Evolutionary conservation across 2,113 vertebrate genomes (phyloP).

Genomic region (Notarius lentiginosus): DNA sequence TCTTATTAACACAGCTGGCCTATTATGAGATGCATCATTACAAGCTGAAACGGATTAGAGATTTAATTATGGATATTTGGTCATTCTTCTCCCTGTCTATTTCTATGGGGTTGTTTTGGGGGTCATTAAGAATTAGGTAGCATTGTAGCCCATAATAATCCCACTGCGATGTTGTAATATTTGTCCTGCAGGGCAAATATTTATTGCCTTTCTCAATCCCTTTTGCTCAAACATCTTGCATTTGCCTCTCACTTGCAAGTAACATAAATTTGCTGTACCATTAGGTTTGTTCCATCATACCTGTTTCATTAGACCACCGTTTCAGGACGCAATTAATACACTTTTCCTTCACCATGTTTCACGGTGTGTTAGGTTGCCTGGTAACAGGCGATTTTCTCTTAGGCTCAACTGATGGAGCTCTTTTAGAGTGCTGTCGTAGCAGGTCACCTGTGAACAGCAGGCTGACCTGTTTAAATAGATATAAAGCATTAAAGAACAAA

Average conservation of each 20-base stretch:
- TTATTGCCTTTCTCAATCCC: not conserved
- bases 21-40: conserved; percentile 40
- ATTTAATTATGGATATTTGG: conserved; percentile 39
- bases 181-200: not conserved
- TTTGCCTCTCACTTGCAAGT: not conserved
- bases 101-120: not conserved
- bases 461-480: not conserved
- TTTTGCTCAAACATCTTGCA: not conserved
- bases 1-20: conserved; percentile 18
- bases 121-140: conserved; percentile 12
- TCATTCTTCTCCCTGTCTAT: not conserved
- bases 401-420: conserved; percentile 25
- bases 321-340: conserved; percentile 37
- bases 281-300: conserved; percentile 32
- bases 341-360: conserved; percentile 31
- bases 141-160: conserved; percentile 5
- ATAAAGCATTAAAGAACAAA: not conserved
- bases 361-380: conserved; percentile 48
- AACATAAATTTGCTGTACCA: conserved; percentile 24
- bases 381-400: conserved; percentile 49
- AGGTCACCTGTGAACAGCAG: conserved; percentile 35
- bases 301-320: conserved; percentile 25
- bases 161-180: not conserved
- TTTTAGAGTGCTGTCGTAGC: conserved; percentile 32
- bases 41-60: conserved; percentile 24